Conservation (phyloP, 1,140 invertebrate genomes). For the Eupristina koningsbergeri region DNA sequence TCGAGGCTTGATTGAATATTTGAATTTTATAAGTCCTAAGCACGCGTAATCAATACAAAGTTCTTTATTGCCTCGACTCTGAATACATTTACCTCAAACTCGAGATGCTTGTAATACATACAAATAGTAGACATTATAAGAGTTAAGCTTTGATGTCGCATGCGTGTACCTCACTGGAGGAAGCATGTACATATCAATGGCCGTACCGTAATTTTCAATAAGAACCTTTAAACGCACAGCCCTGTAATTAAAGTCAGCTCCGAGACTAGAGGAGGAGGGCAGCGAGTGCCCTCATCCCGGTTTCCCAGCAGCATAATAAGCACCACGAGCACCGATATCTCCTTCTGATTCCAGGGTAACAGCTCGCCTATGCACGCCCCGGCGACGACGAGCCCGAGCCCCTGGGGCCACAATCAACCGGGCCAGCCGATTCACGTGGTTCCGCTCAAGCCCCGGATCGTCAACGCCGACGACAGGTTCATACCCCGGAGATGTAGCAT, state of each 20-base stretch:
- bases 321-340: neutral
- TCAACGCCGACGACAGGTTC: constrained; percentile 56
- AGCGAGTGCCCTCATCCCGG: neutral
- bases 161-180: no score
- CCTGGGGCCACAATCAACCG: neutral
- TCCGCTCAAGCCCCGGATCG: neutral
- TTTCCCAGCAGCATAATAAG: neutral
- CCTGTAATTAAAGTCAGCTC: neutral
- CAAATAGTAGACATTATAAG: neutral
- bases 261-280: no score
- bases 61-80: neutral
- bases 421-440: neutral
- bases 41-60: neutral
- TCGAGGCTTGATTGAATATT: neutral
- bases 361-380: neutral
- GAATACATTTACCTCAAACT: no score
- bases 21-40: neutral
- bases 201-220: neutral
- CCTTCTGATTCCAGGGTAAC: neutral
- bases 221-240: neutral
- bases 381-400: neutral
- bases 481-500: constrained; percentile 52
- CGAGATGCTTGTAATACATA: neutral
- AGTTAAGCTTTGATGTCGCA: neutral
- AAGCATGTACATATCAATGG: no score